A percentile compares a stretch with the other conserved stretches of the same genome.
Evolutionary conservation across 2,113 vertebrate species (phyloP).

Genomic region (Eidolon helvum): DNA sequence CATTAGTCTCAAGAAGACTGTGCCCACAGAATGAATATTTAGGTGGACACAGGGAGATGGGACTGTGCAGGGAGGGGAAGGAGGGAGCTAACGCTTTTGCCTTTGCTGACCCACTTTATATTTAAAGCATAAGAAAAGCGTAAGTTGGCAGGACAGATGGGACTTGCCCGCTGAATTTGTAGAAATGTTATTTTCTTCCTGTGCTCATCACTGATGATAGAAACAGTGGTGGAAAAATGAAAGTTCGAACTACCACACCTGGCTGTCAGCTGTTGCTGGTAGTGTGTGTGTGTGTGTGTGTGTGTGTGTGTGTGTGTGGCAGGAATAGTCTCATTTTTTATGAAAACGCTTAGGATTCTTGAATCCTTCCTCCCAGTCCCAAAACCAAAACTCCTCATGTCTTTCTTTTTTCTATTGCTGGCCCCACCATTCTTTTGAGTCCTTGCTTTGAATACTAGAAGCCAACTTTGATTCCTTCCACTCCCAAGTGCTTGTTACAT

Average conservation of each 20-base stretch:
- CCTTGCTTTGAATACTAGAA: neutral
- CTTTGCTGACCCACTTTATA: neutral
- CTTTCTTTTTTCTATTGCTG: neutral
- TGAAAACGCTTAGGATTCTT: neutral
- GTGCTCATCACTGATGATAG: neutral
- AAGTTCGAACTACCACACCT: too few relatives aligned
- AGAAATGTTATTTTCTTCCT: neutral
- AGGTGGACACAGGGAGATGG: neutral
- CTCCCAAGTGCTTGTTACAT: neutral
- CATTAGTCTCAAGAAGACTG: neutral
- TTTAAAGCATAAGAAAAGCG: neutral
- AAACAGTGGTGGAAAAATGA: neutral
- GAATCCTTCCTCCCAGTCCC: neutral
- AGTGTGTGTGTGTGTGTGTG: neutral
- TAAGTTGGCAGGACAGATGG: neutral
- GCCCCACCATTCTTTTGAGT: neutral
- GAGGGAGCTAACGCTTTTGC: rapidly evolving
- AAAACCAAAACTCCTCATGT: neutral
- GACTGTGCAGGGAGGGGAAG: neutral
- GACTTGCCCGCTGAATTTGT: neutral
- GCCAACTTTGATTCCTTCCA: neutral
- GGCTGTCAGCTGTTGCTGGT: neutral
- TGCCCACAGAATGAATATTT: neutral
- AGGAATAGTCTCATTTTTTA: neutral
- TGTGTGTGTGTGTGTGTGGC: neutral